Base-by-base conservation (phyloP, 2,797 vertebrate species). In the Nyctalus aviator region DNA sequence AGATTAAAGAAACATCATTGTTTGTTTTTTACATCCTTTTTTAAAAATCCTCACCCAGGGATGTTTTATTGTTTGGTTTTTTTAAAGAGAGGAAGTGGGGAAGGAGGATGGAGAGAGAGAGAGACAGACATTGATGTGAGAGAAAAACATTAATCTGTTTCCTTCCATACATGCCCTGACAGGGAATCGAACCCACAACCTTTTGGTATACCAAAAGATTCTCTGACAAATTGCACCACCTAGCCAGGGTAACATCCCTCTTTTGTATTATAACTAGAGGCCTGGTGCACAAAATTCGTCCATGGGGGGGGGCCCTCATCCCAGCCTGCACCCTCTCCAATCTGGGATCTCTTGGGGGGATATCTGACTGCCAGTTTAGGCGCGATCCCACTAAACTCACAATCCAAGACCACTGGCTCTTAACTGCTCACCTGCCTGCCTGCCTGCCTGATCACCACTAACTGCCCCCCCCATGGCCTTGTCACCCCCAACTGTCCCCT, bases 1-100 rank as follows among this genome's bases (percentile, higher is more conserved):
- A 92, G 21, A 85, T 55, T 82, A 82, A 93, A 87, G 50, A 53
- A 95, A 78, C n/a, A 88, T 64, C n/a, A 64, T 2, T 59, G 5
- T 37, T 89, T 21, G 35, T 71, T 92, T 90, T 48, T 48, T 48
- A 48, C 46, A 48, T 48, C 11, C 46, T 48, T 48, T 48, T 72
- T 18, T 15, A 1, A 15, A 64, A 64, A 64, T 64, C 14, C 30
- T 64, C 62, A 64, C 62, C 62, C 14, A 15, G n/a, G 30, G 30
- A n/a, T 64, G 7, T n/a, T 64, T 64, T 64, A 64, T n/a, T 64
- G 62, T 15, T 64, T 64, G 4, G 17, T 64, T n/a, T 64, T 64
- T n/a, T 64, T 64, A 64, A n/a, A 64, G 62, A 64, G 30, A 64
- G 30, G 30, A 64, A 64, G 62, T 6, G 7, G 30, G 3, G 62